Base-by-base conservation (phyloP, 2,888 invertebrate species). In the Schrankia costaestrigalis region DNA sequence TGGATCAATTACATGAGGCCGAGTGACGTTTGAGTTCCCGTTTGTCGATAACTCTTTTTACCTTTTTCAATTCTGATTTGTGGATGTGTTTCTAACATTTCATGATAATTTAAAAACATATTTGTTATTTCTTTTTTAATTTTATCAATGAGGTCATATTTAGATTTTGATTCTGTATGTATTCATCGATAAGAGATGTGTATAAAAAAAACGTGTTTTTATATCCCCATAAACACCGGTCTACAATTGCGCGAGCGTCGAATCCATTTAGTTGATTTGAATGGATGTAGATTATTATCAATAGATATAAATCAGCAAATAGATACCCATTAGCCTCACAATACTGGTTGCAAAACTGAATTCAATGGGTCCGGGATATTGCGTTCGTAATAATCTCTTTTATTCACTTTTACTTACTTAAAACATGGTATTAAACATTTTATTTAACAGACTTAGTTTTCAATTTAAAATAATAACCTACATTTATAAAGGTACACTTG, bases 1-100 rank as follows among this genome's bases (percentile, higher is more conserved):
- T 71, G 84, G 85, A 86, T 87, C 86, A 84, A 85, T 87, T 87
- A 86, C 86, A 82, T 62, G 71, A 71, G 77, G 65, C 67, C 74
- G 74, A 76, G 69, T 83, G 82, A 81, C 78, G 76, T 76, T 67
- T 69, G 58, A 65, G 78, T 75, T 82, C 76, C 74, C 77, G 78
- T 76, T 81, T 69, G 65, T 72, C 71, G 68, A 75, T 69, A 59
- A 56, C 49, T 65, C 61, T 60, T 66, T 66, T 73, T 72, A 67
- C 64, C 60, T 65, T 62, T 63, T 55, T 50, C 62, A 64, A 67
- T 69, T 62, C 60, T 53, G 53, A 51, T 56, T 55, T 48, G 53
- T 59, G 52, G 56, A 49, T 56, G 47, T 61, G 56, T 49, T 42
- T 45, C 56, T 56, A 50, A 56, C 45, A 53, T 46, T 52, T 55